Base-by-base conservation (phyloP, 2,113 vertebrate species). In the Ailuropoda melanoleuca region DNA sequence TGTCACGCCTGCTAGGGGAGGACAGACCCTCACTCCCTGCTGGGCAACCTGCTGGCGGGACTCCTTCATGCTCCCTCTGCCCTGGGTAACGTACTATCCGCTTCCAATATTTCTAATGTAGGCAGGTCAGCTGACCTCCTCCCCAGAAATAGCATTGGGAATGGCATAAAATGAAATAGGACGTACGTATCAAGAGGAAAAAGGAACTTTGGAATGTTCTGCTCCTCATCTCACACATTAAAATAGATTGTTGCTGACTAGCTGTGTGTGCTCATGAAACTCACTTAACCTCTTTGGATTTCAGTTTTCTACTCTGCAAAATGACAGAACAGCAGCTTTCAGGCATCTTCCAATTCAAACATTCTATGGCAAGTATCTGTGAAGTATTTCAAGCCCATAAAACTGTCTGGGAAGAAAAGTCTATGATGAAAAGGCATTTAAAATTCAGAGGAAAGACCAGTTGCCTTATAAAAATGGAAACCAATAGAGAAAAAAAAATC, bases 11-110 rank as follows among this genome's bases (percentile, higher is more conserved):
- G 80, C 13, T 75, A 12, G 12, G 10, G 58, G 48, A 95, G 34
- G 24, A 96, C 0, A 86, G 53, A 89, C 8, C n/a, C 26, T 66
- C 31, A 12, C 81, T 97, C 81, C 74, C 96, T 48, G 3, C 82
- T 82, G 68, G 43, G 82, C 19, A 72, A 9, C 92, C 77, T 85
- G 64, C 64, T 77, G 50, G 74, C 53, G 53, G 86, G n/a, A 81
- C 78, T 96, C 82, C 58, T 21, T 95, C 10, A 0, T 37, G 72
- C 17, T 62, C 86, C 72, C 77, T 82, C 66, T 95, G 92, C 34
- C 60, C 82, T 92, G 80, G 93, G 60, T 78, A 34, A 95, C 31
- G 82, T 97, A 80, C 91, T 64, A 66, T 82, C 78, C 82, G 86
- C n/a, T 86, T 77, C 93, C 80, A 91, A 82, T 43, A 66, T 89